Evolutionary conservation across 2,888 invertebrate species (phyloP).

Genomic region (Mesorhabditis sp.): DNA sequence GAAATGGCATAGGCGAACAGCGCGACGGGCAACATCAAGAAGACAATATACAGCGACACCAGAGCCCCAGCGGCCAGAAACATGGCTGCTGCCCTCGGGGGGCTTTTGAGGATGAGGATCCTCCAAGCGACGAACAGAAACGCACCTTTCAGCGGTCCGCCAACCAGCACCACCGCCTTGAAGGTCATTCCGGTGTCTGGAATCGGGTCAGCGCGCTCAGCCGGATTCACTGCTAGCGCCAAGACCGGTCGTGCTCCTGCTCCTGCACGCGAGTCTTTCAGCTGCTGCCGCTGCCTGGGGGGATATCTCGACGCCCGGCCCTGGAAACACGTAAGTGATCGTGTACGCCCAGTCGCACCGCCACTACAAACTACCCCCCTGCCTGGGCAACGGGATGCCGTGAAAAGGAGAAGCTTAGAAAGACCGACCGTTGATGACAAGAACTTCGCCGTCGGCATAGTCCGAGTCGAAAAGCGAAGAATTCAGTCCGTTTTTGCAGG

Average conservation of each 20-base stretch:
- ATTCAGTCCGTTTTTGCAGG: too few relatives aligned
- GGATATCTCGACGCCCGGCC: too few relatives aligned
- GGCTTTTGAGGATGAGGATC: not conserved
- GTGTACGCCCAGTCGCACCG: too few relatives aligned
- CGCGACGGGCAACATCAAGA: conserved; percentile 48
- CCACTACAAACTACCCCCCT: too few relatives aligned
- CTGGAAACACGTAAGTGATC: too few relatives aligned
- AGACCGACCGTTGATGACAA: too few relatives aligned
- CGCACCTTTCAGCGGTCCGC: conserved; percentile 87
- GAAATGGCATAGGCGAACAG: conserved; percentile 45
- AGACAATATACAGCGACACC: conserved; percentile 50
- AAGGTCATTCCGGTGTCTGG: conserved; percentile 38
- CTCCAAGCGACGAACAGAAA: conserved; percentile 9
- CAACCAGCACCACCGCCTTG: conserved; percentile 81
- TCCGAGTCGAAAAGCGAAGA: too few relatives aligned
- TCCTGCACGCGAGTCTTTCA: not conserved
- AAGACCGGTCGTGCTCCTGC: not conserved
- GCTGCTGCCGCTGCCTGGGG: too few relatives aligned
- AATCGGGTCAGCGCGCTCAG: conserved; percentile 17
- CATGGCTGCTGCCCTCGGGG: conserved; percentile 26
- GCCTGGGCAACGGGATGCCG: too few relatives aligned
- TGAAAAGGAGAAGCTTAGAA: too few relatives aligned
- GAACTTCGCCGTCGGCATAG: too few relatives aligned
- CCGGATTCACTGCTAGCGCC: not conserved
- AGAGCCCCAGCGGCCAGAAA: conserved; percentile 50